phyloP scores from a whole-genome alignment of 1,140 invertebrate genomes.

The Drosophila nebulosa region DNA sequence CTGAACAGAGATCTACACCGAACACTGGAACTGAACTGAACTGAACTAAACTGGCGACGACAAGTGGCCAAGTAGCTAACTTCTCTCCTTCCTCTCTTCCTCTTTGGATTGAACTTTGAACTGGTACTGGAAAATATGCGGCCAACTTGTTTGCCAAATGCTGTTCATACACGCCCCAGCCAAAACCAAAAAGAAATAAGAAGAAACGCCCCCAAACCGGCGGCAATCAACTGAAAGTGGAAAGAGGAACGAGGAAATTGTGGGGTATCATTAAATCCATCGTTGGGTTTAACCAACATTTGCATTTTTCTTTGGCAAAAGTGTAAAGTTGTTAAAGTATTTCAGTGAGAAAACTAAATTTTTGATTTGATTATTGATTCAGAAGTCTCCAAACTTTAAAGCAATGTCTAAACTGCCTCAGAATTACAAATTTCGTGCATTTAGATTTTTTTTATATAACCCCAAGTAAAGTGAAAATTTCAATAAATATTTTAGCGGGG shows the following conservation, averaged over 20 bases:
- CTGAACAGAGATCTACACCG: neutral
- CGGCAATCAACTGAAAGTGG: slow-evolving; percentile 17
- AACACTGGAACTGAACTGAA: neutral
- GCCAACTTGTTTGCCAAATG: slow-evolving; percentile 68
- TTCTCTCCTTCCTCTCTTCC: neutral
- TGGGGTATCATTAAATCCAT: neutral
- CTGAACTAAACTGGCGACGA: slow-evolving; percentile 53
- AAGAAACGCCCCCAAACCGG: slow-evolving; percentile 67
- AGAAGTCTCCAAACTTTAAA: no score
- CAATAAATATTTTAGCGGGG: no score
- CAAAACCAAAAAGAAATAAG: slow-evolving; percentile 23
- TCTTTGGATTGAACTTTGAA: slow-evolving; percentile 65
- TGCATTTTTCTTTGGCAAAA: neutral
- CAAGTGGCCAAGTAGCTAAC: slow-evolving; percentile 66
- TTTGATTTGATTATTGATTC: neutral
- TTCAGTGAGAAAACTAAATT: neutral
- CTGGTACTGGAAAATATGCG: slow-evolving; percentile 68
- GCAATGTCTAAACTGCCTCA: no score
- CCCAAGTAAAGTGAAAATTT: no score
- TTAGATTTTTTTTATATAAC: no score
- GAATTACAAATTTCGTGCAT: no score
- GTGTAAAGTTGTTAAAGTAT: neutral
- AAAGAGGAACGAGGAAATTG: neutral
- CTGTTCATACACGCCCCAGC: slow-evolving; percentile 41
- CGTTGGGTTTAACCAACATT: neutral